These are phyloP conservation scores for Craniophora ligustri DNA, from an alignment of 2,888 invertebrate species.

Conservation along the genomic window DNA sequence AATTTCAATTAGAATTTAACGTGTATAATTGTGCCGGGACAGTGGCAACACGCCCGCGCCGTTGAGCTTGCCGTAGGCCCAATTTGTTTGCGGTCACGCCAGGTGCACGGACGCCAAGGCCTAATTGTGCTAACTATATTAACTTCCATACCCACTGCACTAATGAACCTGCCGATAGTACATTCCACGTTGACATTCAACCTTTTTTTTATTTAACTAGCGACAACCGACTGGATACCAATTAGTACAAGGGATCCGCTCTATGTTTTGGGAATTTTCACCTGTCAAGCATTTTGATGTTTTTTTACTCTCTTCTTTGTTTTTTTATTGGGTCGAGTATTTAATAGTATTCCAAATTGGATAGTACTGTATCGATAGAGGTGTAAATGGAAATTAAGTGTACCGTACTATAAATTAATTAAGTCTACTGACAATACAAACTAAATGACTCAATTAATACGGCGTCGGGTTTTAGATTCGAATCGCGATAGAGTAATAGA, in stretches of 20 bases:
- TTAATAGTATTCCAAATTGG: no score
- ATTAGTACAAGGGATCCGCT: constrained; percentile 18
- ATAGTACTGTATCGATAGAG: no score
- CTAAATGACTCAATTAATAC: no score
- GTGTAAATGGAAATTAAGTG: no score
- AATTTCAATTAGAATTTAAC: constrained; percentile 40
- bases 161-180: constrained; percentile 50
- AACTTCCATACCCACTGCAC: constrained; percentile 58
- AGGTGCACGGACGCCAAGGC: constrained; percentile 57
- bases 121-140: constrained; percentile 63
- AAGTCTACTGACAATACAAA: no score
- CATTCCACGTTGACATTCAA: constrained; percentile 16
- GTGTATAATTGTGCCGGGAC: constrained; percentile 42
- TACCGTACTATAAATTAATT: no score
- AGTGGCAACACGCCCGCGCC: constrained; percentile 38
- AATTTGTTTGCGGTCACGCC: constrained; percentile 64
- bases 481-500: no score
- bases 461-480: no score
- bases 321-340: no score
- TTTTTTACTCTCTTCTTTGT: neutral
- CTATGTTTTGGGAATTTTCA: neutral
- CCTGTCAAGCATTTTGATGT: neutral
- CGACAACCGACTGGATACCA: constrained; percentile 6
- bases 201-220: constrained; percentile 12
- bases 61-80: constrained; percentile 46